Conservation (phyloP, 2,888 invertebrate genomes). For the Dendrolimus houi region DNA sequence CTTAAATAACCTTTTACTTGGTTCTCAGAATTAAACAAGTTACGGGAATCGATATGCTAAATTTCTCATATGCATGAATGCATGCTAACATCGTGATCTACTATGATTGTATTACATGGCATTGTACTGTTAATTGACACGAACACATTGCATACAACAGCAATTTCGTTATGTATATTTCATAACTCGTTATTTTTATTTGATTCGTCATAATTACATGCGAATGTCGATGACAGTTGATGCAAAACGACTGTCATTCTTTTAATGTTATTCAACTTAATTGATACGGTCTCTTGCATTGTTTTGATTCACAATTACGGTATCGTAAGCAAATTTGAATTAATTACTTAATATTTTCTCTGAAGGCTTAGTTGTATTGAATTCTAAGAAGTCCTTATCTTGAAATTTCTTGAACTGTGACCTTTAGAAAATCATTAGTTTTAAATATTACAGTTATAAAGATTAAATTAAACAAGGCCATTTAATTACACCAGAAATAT, state of each 20-base stretch:
- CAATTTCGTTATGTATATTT: not conserved
- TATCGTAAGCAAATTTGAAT: not conserved
- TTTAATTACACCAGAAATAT: no score
- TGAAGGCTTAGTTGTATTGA: no score
- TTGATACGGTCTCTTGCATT: not conserved
- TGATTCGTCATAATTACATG: not conserved
- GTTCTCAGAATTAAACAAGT: no score
- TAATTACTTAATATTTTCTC: no score
- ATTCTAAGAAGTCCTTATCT: no score
- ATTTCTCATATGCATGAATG: not conserved
- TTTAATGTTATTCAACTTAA: not conserved
- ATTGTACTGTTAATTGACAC: not conserved
- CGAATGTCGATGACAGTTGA: no score
- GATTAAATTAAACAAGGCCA: no score
- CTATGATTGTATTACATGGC: not conserved
- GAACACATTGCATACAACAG: not conserved
- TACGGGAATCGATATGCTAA: no score
- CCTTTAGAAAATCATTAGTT: no score
- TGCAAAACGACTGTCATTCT: not conserved
- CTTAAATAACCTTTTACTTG: no score
- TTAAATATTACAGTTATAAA: no score
- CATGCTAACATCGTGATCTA: not conserved
- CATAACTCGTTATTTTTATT: not conserved
- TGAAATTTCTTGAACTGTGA: no score
- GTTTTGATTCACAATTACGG: not conserved